Conservation (phyloP, 1,140 invertebrate species). For the Yoshiicerus persimilis region DNA sequence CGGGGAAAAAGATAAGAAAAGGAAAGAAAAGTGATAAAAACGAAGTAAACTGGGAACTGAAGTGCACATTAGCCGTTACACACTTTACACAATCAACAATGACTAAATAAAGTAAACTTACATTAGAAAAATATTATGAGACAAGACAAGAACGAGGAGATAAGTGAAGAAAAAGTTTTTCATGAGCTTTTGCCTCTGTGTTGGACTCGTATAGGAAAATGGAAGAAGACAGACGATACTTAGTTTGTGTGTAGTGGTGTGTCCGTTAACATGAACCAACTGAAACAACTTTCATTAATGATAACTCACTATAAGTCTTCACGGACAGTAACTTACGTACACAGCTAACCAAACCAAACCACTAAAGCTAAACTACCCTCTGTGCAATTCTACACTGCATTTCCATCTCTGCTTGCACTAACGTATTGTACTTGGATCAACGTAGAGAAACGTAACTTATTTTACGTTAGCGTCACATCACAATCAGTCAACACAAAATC, state of each 20-base stretch:
- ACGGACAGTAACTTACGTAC: background rate
- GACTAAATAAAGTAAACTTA: background rate
- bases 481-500: background rate
- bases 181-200: no score
- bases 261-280: background rate
- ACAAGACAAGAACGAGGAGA: background rate
- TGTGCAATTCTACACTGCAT: background rate
- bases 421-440: background rate
- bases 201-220: background rate
- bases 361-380: background rate
- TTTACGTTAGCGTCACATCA: background rate
- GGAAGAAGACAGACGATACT: background rate
- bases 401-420: background rate
- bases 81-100: background rate
- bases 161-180: background rate
- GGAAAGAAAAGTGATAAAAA: background rate
- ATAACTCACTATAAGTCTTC: background rate
- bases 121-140: background rate
- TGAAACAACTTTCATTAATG: constrained; percentile 21
- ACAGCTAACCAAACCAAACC: background rate
- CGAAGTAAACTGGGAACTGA: background rate
- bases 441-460: background rate
- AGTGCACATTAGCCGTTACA: background rate
- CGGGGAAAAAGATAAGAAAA: background rate
- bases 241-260: background rate